phyloP scores from a whole-genome alignment of 2,888 invertebrate species.

The Emmelina monodactyla region DNA sequence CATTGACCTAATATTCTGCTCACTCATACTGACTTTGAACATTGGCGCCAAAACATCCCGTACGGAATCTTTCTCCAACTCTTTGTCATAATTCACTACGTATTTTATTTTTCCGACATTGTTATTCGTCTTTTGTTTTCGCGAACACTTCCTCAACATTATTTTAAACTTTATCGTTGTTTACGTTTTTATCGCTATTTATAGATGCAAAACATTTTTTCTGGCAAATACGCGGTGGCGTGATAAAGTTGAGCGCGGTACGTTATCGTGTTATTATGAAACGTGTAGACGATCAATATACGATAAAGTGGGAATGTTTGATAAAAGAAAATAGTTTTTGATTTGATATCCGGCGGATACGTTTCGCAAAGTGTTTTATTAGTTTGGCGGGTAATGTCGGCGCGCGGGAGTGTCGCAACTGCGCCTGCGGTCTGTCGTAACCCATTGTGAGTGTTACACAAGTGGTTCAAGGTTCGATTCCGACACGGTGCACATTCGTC shows the following conservation, averaged over 20 bases:
- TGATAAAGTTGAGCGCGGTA: too few relatives aligned
- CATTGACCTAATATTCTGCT: constrained; percentile 50
- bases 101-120: constrained; percentile 14
- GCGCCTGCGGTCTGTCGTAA: constrained; percentile 51
- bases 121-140: constrained; percentile 38
- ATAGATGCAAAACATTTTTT: neutral
- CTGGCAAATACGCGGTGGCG: neutral
- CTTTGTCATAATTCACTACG: neutral
- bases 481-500: constrained; percentile 47
- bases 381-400: constrained; percentile 30
- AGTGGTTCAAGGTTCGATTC: constrained; percentile 61
- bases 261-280: too few relatives aligned
- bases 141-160: constrained; percentile 30
- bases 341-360: constrained; percentile 8
- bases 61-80: constrained; percentile 22
- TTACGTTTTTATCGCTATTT: constrained; percentile 15
- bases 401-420: constrained; percentile 37
- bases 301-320: constrained; percentile 11
- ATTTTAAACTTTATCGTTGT: constrained; percentile 24
- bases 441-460: constrained; percentile 60
- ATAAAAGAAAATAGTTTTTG: neutral
- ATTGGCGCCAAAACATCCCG: constrained; percentile 37
- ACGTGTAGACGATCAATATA: too few relatives aligned
- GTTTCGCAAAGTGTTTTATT: constrained; percentile 10
- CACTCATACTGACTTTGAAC: constrained; percentile 30